Evolutionary conservation across 2,888 invertebrate genomes (phyloP).

Genomic region (Agriopis leucophaearia): DNA sequence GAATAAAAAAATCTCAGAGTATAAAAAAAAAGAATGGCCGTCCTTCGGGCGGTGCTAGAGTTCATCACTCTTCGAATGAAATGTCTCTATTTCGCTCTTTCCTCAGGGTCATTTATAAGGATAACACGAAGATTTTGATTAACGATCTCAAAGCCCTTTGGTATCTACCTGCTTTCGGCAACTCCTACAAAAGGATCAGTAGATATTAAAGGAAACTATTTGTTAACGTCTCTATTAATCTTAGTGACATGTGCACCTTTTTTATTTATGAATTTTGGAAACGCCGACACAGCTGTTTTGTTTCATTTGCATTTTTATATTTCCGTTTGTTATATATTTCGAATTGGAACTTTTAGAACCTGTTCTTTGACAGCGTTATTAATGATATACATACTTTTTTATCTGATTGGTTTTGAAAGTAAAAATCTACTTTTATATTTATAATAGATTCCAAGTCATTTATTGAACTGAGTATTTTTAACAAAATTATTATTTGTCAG

Average conservation of each 20-base stretch:
- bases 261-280: slow-evolving; percentile 54
- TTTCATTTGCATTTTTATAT: slow-evolving; percentile 72
- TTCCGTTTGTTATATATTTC: slow-evolving; percentile 57
- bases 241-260: slow-evolving; percentile 66
- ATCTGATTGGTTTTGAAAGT: slow-evolving; percentile 16
- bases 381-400: slow-evolving; percentile 15
- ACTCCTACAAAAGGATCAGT: slow-evolving; percentile 75
- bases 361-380: slow-evolving; percentile 29
- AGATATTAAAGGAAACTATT: slow-evolving; percentile 61
- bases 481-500: background rate
- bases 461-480: background rate
- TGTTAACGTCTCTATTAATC: slow-evolving; percentile 82
- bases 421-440: background rate
- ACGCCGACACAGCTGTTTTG: slow-evolving; percentile 66
- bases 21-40: slow-evolving; percentile 53
- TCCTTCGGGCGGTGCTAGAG: slow-evolving; percentile 68
- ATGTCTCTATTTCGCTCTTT: slow-evolving; percentile 76
- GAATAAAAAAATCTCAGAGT: slow-evolving; percentile 39
- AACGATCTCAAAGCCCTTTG: slow-evolving; percentile 67
- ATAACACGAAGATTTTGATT: slow-evolving; percentile 75
- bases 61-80: slow-evolving; percentile 48
- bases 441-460: background rate
- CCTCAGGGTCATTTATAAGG: slow-evolving; percentile 69
- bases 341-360: slow-evolving; percentile 41
- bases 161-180: slow-evolving; percentile 82